These are phyloP conservation scores for Hemibagrus guttatus DNA, from an alignment of 2,797 vertebrate genomes.

Conservation along the genomic window DNA sequence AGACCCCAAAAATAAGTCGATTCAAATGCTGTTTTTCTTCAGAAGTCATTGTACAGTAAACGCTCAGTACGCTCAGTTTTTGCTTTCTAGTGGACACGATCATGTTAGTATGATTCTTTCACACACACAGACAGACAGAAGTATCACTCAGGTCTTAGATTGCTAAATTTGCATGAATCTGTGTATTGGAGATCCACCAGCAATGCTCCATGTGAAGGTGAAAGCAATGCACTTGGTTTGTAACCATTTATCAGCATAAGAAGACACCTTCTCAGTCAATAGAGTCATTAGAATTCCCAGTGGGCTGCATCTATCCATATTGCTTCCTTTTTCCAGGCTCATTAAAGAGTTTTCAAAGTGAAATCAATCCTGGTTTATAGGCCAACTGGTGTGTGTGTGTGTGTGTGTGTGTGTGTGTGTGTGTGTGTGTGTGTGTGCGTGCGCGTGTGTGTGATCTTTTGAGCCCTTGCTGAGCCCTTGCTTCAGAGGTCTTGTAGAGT, in stretches of 20 bases:
- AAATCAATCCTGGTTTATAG: slow-evolving; percentile 60
- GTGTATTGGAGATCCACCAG: slow-evolving; percentile 28
- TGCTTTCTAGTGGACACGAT: too few species aligned
- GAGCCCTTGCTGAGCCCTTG: too few species aligned
- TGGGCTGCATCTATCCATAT: slow-evolving; percentile 57
- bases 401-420: slow-evolving; percentile 7
- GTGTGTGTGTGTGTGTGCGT: not conserved
- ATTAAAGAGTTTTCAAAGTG: slow-evolving; percentile 63
- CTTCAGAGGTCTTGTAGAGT: too few species aligned
- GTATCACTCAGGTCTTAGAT: not conserved
- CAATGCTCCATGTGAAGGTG: slow-evolving; percentile 48
- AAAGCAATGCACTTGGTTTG: slow-evolving; percentile 49
- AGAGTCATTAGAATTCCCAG: slow-evolving; percentile 61
- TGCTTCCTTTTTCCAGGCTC: slow-evolving; percentile 60
- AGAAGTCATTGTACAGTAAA: not conserved
- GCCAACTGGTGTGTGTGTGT: slow-evolving; percentile 18
- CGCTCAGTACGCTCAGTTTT: not conserved
- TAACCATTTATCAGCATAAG: slow-evolving; percentile 59
- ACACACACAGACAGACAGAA: not conserved
- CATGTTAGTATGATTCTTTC: not conserved
- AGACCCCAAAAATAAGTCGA: not conserved
- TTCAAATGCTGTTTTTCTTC: not conserved
- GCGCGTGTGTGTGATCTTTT: not conserved
- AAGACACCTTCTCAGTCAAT: slow-evolving; percentile 62
- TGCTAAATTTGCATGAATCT: slow-evolving; percentile 31